Percentiles rank a stretch among this genome's conserved stretches.
Evolutionary conservation across 2,797 vertebrate species (phyloP).

Genomic region (Naso thynnoides): DNA sequence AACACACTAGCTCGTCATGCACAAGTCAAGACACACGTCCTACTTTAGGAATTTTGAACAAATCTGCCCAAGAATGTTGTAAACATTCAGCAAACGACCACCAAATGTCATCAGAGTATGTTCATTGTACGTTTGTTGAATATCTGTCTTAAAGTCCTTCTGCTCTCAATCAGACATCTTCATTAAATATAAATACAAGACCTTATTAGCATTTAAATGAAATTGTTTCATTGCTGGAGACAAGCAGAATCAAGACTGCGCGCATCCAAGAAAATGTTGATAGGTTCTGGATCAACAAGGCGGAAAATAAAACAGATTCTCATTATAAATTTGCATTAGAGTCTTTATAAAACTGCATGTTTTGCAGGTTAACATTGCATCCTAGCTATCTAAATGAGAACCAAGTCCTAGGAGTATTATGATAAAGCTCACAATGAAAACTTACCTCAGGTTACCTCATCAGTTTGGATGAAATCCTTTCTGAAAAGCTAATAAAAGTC

Average conservation of each 20-base stretch:
- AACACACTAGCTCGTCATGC: neutral
- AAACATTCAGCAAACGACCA: slow-evolving; percentile 10
- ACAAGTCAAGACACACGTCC: neutral
- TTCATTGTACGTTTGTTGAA: neutral
- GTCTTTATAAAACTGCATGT: neutral
- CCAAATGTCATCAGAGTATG: neutral
- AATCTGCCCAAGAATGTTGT: slow-evolving; percentile 1
- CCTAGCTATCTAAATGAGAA: neutral
- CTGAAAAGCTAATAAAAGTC: neutral
- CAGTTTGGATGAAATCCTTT: slow-evolving; percentile 17
- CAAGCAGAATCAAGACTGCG: neutral
- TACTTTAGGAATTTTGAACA: slow-evolving; percentile 3
- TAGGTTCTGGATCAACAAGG: neutral
- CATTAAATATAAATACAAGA: neutral
- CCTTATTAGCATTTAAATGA: neutral
- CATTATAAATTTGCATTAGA: neutral
- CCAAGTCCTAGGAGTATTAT: neutral
- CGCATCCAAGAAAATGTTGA: neutral
- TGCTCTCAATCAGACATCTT: neutral
- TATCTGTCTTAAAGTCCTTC: neutral
- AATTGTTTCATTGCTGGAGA: neutral
- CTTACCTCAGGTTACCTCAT: slow-evolving; percentile 59
- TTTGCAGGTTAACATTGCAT: neutral
- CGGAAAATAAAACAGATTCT: neutral
- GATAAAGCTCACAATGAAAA: slow-evolving; percentile 4